A percentile compares a stretch with the other conserved stretches of the same genome.
These are phyloP conservation scores for Coptodon rendalli DNA, from an alignment of 2,113 vertebrate genomes.

Conservation along the genomic window DNA sequence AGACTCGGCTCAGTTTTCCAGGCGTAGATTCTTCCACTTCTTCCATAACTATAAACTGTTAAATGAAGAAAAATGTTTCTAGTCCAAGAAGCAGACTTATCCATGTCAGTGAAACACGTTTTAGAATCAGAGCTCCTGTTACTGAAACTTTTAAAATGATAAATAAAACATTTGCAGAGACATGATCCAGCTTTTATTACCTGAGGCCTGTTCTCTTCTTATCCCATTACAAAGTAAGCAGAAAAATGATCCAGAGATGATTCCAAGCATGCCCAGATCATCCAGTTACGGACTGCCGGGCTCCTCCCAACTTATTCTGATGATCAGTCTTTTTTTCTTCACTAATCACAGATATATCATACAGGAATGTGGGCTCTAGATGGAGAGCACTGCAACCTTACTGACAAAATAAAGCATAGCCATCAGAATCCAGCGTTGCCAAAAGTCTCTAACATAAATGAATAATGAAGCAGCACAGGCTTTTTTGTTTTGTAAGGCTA, in stretches of 20 bases:
- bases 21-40: not conserved
- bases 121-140: not conserved
- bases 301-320: not conserved
- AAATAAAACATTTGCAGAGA: not conserved
- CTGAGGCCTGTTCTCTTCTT: not conserved
- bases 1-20: not conserved
- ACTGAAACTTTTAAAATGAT: not conserved
- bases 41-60: no score
- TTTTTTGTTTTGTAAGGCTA: not conserved
- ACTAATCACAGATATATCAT: not conserved
- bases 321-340: not conserved
- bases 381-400: not conserved
- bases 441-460: not conserved
- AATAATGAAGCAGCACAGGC: not conserved
- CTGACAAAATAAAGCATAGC: no score
- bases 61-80: not conserved
- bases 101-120: not conserved
- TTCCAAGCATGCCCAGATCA: not conserved
- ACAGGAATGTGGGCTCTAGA: not conserved
- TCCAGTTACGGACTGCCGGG: not conserved
- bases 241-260: not conserved
- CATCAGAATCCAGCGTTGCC: not conserved
- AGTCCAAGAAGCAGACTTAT: not conserved
- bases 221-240: not conserved
- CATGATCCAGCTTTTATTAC: not conserved